Conservation (phyloP, 2,113 vertebrate species). For the Pedionomus torquatus region DNA sequence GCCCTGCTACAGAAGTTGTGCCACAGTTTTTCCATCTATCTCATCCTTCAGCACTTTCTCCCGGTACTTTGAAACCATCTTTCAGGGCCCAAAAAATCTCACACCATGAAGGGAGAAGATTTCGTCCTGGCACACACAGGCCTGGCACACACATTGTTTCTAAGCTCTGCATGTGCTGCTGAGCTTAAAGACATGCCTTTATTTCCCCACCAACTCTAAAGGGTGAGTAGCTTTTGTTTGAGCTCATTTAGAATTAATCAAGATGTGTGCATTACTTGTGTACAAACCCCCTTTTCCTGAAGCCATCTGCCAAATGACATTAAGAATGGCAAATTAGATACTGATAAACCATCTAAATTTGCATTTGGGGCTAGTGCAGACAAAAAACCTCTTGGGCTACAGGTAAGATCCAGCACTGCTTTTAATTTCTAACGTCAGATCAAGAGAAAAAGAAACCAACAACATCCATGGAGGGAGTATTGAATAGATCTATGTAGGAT, state of each 20-base stretch:
- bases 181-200: not conserved
- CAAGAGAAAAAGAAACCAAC: not conserved
- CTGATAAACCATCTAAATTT: constrained; percentile 39
- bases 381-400: not conserved
- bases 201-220: not conserved
- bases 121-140: not conserved
- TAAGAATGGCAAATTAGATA: constrained; percentile 14
- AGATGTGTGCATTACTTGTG: not conserved
- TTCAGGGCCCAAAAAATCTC: not conserved
- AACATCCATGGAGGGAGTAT: not conserved
- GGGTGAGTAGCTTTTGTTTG: not conserved
- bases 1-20: not conserved
- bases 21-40: not conserved
- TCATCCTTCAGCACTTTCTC: not conserved
- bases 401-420: not conserved
- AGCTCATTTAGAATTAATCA: constrained; percentile 27
- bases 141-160: not conserved
- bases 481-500: not conserved
- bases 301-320: constrained; percentile 22
- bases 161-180: not conserved
- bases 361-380: not conserved
- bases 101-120: not conserved
- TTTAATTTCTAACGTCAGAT: not conserved
- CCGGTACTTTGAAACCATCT: accelerated
- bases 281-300: not conserved